Percentiles rank a stretch among this genome's conserved stretches.
Conservation (phyloP, 2,797 vertebrate species). For the Peromyscus nudipes region DNA sequence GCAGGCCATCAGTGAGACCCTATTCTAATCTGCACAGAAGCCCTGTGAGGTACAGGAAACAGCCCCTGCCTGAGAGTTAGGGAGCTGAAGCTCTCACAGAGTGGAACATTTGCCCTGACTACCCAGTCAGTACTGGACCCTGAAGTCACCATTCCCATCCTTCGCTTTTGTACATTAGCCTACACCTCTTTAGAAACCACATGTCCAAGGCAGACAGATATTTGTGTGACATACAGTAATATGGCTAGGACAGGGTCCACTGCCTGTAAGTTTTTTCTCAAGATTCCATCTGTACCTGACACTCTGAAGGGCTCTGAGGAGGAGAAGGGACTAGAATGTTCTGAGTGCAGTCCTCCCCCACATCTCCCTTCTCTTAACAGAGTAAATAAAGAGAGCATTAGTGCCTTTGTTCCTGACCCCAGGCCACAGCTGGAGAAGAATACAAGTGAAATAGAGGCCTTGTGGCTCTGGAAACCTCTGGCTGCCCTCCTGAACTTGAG, state of each 20-base stretch:
- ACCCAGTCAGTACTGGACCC: not conserved
- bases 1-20: accelerated
- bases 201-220: not conserved
- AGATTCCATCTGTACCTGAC: not conserved
- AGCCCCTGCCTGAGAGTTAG: not conserved
- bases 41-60: too few relatives aligned
- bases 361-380: not conserved
- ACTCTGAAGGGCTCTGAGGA: not conserved
- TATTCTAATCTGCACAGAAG: not conserved
- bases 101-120: not conserved
- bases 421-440: constrained; percentile 59
- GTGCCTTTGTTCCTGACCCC: constrained; percentile 46
- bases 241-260: not conserved
- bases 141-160: not conserved
- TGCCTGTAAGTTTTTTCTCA: not conserved
- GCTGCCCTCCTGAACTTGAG: constrained; percentile 81
- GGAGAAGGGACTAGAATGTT: not conserved
- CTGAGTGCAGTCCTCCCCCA: too few relatives aligned
- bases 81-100: not conserved
- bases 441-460: constrained; percentile 3
- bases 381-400: not conserved
- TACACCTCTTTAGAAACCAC: not conserved
- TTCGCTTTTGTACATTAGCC: not conserved
- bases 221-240: not conserved
- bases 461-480: constrained; percentile 69